Percentiles rank a stretch among this genome's conserved stretches.
phyloP scores from a whole-genome alignment of 2,797 vertebrate genomes.

The Micromesistius poutassou region DNA sequence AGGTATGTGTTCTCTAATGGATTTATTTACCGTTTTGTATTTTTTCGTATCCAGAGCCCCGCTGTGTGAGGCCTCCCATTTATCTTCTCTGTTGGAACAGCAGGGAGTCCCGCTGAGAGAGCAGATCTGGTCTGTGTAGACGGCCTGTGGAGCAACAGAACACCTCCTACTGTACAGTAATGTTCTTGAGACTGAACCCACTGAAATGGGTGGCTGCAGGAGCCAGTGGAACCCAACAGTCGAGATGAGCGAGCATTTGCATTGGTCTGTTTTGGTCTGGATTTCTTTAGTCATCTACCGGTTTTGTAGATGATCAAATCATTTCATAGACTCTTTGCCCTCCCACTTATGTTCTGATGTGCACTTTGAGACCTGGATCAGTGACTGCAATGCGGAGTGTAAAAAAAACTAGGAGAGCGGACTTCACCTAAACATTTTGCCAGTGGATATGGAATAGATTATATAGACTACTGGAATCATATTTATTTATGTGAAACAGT shows the following conservation, averaged over 20 bases:
- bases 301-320: slow-evolving; percentile 40
- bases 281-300: slow-evolving; percentile 29
- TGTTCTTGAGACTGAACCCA: slow-evolving; percentile 11
- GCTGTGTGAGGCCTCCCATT: slow-evolving; percentile 30
- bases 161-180: slow-evolving; percentile 33
- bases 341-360: slow-evolving; percentile 46
- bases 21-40: slow-evolving; percentile 7
- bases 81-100: slow-evolving; percentile 3
- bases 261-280: slow-evolving; percentile 9
- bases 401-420: slow-evolving; percentile 21
- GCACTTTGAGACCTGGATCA: slow-evolving; percentile 59
- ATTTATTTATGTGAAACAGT: slow-evolving; percentile 56
- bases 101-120: neutral
- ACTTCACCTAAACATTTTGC: slow-evolving; percentile 15
- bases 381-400: slow-evolving; percentile 37
- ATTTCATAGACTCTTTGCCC: slow-evolving; percentile 31
- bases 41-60: slow-evolving; percentile 42
- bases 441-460: slow-evolving; percentile 3
- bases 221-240: neutral
- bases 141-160: slow-evolving; percentile 14
- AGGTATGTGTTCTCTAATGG: neutral
- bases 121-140: slow-evolving; percentile 28
- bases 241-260: neutral
- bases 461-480: slow-evolving; percentile 41
- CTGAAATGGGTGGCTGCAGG: neutral